These are phyloP conservation scores for Acanthurus lineatus DNA, from an alignment of 2,797 vertebrate genomes.

Conservation along the genomic window DNA sequence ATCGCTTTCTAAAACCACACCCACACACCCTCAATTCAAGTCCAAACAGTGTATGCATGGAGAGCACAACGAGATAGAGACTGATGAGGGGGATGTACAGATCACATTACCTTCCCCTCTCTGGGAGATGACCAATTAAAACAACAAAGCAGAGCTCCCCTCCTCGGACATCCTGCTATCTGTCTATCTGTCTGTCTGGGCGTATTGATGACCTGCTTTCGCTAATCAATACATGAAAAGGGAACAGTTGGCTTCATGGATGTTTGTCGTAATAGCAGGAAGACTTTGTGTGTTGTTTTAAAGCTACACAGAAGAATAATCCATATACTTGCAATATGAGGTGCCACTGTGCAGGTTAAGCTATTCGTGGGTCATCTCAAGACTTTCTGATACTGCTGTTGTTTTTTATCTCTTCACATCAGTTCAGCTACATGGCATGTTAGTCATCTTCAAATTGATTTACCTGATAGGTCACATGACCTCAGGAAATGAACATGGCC, in stretches of 20 bases:
- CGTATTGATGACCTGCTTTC: constrained; percentile 69
- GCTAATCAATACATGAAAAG: constrained; percentile 60
- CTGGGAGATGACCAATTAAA: constrained; percentile 44
- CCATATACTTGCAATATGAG: background rate
- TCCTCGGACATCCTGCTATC: constrained; percentile 65
- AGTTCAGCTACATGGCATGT: background rate
- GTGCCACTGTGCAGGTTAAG: background rate
- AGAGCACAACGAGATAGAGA: constrained; percentile 5
- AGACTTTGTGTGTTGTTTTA: background rate
- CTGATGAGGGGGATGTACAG: constrained; percentile 16
- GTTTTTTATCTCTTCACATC: background rate
- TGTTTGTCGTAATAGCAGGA: background rate
- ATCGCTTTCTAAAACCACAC: constrained; percentile 1
- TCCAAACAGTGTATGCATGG: constrained; percentile 11
- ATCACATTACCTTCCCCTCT: constrained; percentile 56
- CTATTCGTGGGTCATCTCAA: background rate
- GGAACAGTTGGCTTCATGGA: constrained; percentile 42
- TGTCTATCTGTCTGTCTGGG: constrained; percentile 72
- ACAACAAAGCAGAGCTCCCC: constrained; percentile 37
- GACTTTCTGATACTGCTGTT: background rate
- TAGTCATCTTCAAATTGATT: background rate
- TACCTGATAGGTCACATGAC: background rate
- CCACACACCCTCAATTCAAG: constrained; percentile 20
- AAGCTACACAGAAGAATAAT: constrained; percentile 5
- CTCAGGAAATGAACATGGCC: background rate